Conservation (phyloP, 2,797 vertebrate genomes). For the Megalops cyprinoides region DNA sequence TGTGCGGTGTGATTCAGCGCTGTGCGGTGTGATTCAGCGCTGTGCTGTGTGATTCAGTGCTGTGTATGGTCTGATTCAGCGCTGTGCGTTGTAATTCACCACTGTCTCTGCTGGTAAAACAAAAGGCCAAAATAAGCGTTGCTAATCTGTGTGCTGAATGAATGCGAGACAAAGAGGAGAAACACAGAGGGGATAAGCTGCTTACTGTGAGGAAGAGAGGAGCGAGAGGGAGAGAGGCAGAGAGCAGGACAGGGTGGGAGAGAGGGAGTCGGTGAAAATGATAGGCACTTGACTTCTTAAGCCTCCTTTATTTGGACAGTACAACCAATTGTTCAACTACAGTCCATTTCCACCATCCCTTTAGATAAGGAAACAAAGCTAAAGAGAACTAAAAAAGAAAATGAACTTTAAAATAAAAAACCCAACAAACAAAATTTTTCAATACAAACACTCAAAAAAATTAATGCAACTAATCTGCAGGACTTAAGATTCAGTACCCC, state of each 20-base stretch:
- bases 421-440: no score
- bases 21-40: conserved; percentile 50
- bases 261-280: no score
- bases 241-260: background rate
- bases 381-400: no score
- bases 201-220: conserved; percentile 63
- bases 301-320: no score
- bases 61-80: conserved; percentile 42
- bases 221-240: conserved; percentile 32
- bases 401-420: no score
- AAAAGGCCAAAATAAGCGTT: conserved; percentile 77
- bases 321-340: no score
- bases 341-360: no score
- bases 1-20: conserved; percentile 26
- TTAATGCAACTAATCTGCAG: no score
- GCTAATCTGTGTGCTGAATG: conserved; percentile 80
- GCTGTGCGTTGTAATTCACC: conserved; percentile 49
- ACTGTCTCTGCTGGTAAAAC: conserved; percentile 58
- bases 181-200: conserved; percentile 77
- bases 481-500: no score
- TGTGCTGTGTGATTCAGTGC: conserved; percentile 7
- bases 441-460: no score
- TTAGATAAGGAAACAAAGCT: no score
- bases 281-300: no score
- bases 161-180: conserved; percentile 72